These are phyloP conservation scores for Eira barbara DNA, from an alignment of 2,113 vertebrate genomes.

Conservation along the genomic window DNA sequence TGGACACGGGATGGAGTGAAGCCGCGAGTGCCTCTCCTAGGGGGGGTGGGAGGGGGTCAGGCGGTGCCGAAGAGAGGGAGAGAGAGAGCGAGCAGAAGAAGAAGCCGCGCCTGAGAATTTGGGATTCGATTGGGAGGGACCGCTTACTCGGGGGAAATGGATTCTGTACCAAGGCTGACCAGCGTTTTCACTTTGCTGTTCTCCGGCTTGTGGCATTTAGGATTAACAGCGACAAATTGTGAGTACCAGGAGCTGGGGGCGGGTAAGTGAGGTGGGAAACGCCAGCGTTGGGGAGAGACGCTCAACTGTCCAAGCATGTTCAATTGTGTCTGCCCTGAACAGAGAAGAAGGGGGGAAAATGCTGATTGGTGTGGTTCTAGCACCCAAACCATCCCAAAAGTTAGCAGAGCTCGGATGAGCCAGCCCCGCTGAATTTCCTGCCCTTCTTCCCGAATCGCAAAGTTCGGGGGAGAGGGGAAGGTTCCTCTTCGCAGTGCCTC, in stretches of 20 bases:
- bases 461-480: conserved; percentile 27
- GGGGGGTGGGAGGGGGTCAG: conserved; percentile 26
- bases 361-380: background rate
- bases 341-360: rapidly evolving
- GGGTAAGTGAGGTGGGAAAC: background rate
- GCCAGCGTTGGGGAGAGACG: background rate
- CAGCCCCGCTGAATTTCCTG: background rate
- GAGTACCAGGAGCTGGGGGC: conserved; percentile 69
- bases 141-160: conserved; percentile 74
- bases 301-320: background rate
- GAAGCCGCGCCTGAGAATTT: conserved; percentile 52
- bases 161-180: conserved; percentile 70
- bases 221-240: conserved; percentile 83
- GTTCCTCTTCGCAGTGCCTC: background rate
- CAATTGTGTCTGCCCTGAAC: background rate
- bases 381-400: conserved; percentile 53
- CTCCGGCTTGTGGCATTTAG: conserved; percentile 74
- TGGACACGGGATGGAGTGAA: conserved; percentile 62
- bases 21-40: background rate
- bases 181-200: conserved; percentile 75
- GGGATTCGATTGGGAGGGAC: conserved; percentile 56
- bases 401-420: conserved; percentile 37
- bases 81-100: background rate
- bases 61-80: background rate
- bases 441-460: background rate